These are phyloP conservation scores for Anoura caudifer DNA, from an alignment of 2,113 vertebrate species.

Conservation along the genomic window DNA sequence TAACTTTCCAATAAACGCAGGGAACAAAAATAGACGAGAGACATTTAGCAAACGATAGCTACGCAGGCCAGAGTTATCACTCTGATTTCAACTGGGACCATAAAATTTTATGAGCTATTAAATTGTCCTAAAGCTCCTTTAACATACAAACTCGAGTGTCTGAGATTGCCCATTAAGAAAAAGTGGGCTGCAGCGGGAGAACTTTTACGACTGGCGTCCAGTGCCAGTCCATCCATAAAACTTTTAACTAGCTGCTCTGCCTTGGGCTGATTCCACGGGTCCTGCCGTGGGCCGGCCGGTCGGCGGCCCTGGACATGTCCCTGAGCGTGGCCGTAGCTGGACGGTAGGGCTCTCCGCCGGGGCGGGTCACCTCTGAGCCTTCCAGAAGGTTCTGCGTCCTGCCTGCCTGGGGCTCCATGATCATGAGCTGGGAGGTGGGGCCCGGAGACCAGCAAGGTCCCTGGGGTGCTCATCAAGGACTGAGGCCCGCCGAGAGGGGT, in stretches of 20 bases:
- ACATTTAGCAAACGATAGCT: conserved; percentile 73
- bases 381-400: not conserved
- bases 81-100: conserved; percentile 80
- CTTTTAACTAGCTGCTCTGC: conserved; percentile 33
- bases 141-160: conserved; percentile 73
- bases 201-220: conserved; percentile 24
- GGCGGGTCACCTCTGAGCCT: not conserved
- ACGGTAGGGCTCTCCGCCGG: not conserved
- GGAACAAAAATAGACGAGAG: conserved; percentile 71
- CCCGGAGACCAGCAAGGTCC: rapidly evolving
- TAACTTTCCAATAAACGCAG: conserved; percentile 74
- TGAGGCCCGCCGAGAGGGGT: rapidly evolving
- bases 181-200: conserved; percentile 72
- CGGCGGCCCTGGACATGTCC: not conserved
- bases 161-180: conserved; percentile 75
- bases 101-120: conserved; percentile 86
- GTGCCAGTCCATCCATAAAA: conserved; percentile 57
- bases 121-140: conserved; percentile 82
- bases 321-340: rapidly evolving
- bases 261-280: not conserved
- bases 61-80: conserved; percentile 78
- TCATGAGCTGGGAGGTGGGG: too few relatives aligned
- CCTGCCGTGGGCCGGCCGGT: not conserved
- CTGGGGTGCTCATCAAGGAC: not conserved
- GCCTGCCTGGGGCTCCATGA: not conserved